These are phyloP conservation scores for Centropus bengalensis DNA, from an alignment of 2,113 vertebrate species.

Conservation along the genomic window DNA sequence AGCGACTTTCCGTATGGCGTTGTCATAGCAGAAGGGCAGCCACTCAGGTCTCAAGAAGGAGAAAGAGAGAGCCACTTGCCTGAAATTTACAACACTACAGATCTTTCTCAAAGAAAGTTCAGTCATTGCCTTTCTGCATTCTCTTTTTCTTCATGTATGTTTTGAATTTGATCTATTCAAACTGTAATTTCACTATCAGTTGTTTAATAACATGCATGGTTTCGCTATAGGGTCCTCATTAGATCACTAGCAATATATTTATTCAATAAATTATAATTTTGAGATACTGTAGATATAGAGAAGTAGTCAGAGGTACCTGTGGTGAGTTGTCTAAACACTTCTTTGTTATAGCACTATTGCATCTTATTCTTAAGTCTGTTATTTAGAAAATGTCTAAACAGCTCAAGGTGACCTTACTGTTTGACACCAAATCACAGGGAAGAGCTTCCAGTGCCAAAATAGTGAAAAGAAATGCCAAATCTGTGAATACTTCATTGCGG, in stretches of 20 bases:
- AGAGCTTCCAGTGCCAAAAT: slow-evolving; percentile 46
- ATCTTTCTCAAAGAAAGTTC: neutral
- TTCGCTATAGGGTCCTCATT: neutral
- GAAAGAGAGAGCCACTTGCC: neutral
- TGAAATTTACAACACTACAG: neutral
- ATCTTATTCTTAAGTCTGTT: slow-evolving; percentile 17
- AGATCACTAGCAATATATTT: neutral
- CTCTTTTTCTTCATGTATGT: neutral
- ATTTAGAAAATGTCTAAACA: slow-evolving; percentile 58
- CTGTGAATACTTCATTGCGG: slow-evolving; percentile 18
- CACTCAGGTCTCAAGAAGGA: neutral
- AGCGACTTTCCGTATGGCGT: neutral
- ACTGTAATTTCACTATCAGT: neutral
- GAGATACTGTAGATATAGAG: neutral
- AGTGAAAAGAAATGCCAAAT: slow-evolving; percentile 65
- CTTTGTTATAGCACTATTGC: neutral
- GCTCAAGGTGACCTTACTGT: slow-evolving; percentile 48
- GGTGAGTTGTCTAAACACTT: neutral
- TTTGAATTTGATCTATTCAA: neutral
- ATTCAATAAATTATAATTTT: neutral
- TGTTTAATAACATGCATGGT: neutral
- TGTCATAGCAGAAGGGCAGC: neutral
- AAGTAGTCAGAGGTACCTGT: neutral
- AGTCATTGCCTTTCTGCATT: neutral
- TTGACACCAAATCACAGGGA: slow-evolving; percentile 58